These are phyloP conservation scores for Pomatorhinus ruficollis DNA, from an alignment of 2,113 vertebrate species.

Conservation along the genomic window DNA sequence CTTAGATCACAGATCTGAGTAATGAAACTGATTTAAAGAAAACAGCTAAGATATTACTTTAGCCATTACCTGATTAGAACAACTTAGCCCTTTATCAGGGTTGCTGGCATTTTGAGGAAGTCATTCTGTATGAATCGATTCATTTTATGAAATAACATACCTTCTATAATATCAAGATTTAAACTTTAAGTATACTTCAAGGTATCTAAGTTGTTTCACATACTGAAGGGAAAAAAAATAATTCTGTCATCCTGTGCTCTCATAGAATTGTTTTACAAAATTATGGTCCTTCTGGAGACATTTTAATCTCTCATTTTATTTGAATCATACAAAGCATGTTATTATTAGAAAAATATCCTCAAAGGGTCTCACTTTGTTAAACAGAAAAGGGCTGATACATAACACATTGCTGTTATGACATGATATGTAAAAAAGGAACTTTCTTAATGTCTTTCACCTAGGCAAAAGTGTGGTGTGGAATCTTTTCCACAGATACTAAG, in stretches of 20 bases:
- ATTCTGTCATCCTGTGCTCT: neutral
- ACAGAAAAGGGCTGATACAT: neutral
- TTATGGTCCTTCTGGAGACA: neutral
- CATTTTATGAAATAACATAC: neutral
- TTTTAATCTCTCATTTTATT: conserved; percentile 29
- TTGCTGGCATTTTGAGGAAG: neutral
- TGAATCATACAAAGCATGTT: neutral
- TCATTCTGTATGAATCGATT: neutral
- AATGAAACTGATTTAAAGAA: conserved; percentile 34
- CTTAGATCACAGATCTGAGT: conserved; percentile 19
- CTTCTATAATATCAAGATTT: neutral
- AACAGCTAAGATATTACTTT: neutral
- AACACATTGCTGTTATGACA: neutral
- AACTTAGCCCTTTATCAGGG: neutral
- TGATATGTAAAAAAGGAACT: neutral
- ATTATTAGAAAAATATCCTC: conserved; percentile 8
- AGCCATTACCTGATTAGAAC: neutral
- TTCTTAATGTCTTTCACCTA: neutral
- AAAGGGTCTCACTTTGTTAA: neutral
- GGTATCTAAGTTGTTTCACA: neutral
- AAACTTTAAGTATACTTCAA: conserved; percentile 14
- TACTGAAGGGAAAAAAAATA: neutral
- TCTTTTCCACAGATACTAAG: neutral
- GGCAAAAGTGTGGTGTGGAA: neutral
- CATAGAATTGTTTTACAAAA: conserved; percentile 16